These are phyloP conservation scores for Melanotaenia parkinsoni DNA, from an alignment of 2,797 vertebrate species.

Conservation along the genomic window DNA sequence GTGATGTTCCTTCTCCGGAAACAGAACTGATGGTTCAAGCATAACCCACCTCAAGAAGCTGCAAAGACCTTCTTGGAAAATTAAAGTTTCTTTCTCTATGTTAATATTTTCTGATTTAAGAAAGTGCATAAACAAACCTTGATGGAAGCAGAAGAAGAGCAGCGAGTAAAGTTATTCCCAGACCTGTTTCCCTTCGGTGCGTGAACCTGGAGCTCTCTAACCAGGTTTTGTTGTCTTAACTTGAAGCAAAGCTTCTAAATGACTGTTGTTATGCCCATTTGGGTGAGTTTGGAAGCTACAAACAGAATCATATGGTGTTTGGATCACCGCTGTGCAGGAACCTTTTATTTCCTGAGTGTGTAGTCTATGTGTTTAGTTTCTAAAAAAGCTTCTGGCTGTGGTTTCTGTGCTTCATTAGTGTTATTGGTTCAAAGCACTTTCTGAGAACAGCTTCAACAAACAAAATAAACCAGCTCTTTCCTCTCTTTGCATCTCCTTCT, in stretches of 20 bases:
- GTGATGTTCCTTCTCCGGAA: no score
- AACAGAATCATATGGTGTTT: neutral
- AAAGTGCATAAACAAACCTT: no score
- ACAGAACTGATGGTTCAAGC: no score
- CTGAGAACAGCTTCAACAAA: conserved; percentile 53
- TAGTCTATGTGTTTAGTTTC: conserved; percentile 22
- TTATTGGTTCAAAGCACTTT: conserved; percentile 57
- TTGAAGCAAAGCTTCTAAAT: neutral
- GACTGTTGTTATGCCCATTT: neutral
- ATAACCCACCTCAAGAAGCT: no score
- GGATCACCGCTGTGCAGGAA: neutral
- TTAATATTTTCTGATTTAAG: no score
- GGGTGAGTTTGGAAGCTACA: neutral
- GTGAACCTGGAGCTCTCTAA: neutral
- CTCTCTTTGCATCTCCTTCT: conserved; percentile 1
- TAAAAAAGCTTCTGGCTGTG: conserved; percentile 14
- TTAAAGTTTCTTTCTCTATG: no score
- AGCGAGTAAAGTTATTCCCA: neutral
- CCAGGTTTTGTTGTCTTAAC: neutral
- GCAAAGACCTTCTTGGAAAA: no score
- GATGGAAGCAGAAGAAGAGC: neutral
- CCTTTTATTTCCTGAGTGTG: neutral
- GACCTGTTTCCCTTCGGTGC: no score
- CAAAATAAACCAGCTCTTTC: conserved; percentile 29
- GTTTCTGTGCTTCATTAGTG: conserved; percentile 53